Base-by-base conservation (phyloP, 2,113 vertebrate genomes). In the Cyprinus carpio region DNA sequence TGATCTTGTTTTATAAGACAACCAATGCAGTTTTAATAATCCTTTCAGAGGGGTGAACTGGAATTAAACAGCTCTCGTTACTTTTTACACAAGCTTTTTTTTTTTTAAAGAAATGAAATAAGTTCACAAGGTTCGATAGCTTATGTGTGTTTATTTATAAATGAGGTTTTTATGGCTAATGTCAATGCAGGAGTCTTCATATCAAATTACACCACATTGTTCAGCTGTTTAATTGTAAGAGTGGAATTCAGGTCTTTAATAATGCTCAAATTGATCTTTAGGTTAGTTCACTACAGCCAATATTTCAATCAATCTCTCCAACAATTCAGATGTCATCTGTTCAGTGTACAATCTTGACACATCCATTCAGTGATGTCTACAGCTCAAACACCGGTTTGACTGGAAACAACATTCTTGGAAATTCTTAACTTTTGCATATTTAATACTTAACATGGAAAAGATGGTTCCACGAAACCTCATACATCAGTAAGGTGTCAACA, bases 121-220 rank as follows among this genome's bases (percentile, higher is more conserved):
- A 54, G 2, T 67, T 29, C 34, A 46, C 18, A 20, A 12, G 5
- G 37, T 49, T 51, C 3, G 0, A 40, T 6, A 40, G 37, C 37
- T 40, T 67, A 84, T 76, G 51, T 77, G 31, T 60, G 43, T 88
- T 88, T 88, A 88, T 88, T 88, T 87, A 84, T 64, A 87, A 88
- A 88, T 82, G 64, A 82, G 79, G 51, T 72, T 82, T 34, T 86
- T 62, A 74, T 88, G 84, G 84, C 67, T 67, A 84, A 87, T 86
- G 87, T 83, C 82, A 88, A 75, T 82, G 81, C 74, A 87, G 78
- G 81, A 82, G 72, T 77, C 43, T 29, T 69, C 62, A 78, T 75
- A 46, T 82, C 37, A 82, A 87, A 64, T 72, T 80, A 67, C 34
- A 60, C 82, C 85, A 89, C 34, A 16, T 75, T 79, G 84, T 49